These are phyloP conservation scores for Xestobium rufovillosum DNA, from an alignment of 2,888 invertebrate genomes.

Conservation along the genomic window DNA sequence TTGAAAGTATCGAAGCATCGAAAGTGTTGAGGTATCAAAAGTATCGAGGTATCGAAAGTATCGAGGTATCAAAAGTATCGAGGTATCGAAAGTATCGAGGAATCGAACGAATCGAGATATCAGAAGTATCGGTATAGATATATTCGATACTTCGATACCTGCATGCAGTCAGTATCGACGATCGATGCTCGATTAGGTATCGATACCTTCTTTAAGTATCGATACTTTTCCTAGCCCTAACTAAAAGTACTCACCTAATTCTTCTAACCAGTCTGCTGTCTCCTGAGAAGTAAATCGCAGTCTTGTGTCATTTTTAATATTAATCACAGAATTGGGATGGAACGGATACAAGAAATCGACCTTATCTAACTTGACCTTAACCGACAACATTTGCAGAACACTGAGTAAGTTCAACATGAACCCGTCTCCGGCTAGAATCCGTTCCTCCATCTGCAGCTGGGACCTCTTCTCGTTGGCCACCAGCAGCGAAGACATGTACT, in stretches of 20 bases:
- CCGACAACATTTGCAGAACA: constrained; percentile 81
- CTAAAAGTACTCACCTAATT: constrained; percentile 55
- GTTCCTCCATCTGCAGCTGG: constrained; percentile 85
- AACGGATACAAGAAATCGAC: constrained; percentile 86
- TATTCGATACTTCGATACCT: too few relatives aligned
- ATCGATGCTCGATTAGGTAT: too few relatives aligned
- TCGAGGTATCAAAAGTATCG: too few relatives aligned
- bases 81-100: too few relatives aligned
- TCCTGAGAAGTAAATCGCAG: constrained; percentile 78
- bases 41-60: too few relatives aligned
- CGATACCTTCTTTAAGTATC: too few relatives aligned
- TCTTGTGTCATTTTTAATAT: constrained; percentile 72
- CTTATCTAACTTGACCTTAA: constrained; percentile 84
- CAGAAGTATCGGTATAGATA: too few relatives aligned
- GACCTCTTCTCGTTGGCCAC: constrained; percentile 78
- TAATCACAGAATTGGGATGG: constrained; percentile 66
- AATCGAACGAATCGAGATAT: too few relatives aligned
- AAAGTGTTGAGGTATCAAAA: too few relatives aligned
- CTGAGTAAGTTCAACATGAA: constrained; percentile 91
- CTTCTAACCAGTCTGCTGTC: constrained; percentile 65
- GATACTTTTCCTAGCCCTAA: too few relatives aligned
- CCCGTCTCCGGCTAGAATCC: constrained; percentile 84
- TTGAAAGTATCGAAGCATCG: too few relatives aligned
- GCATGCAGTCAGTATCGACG: too few relatives aligned
- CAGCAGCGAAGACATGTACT: constrained; percentile 71